These are phyloP conservation scores for Streblospio benedicti DNA, from an alignment of 1,140 invertebrate genomes.

Conservation along the genomic window DNA sequence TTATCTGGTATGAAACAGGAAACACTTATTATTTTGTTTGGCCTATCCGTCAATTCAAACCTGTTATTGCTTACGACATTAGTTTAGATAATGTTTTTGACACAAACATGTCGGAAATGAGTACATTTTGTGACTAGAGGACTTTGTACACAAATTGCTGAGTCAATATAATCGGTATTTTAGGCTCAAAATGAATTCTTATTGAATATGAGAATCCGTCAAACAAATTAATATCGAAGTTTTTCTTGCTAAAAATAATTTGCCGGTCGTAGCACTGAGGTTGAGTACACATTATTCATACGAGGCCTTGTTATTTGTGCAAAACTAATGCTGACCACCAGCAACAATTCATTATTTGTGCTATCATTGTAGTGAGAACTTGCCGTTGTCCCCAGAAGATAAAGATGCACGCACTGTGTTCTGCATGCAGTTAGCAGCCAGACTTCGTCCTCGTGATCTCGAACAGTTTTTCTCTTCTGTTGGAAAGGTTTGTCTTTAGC, in stretches of 20 bases:
- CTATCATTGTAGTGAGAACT: too few relatives aligned
- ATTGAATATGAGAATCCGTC: neutral
- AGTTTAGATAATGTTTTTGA: too few relatives aligned
- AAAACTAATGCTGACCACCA: neutral
- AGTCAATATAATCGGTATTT: too few relatives aligned
- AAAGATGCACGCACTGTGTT: constrained; percentile 96
- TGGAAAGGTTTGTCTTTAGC: constrained; percentile 67
- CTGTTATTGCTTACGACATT: too few relatives aligned
- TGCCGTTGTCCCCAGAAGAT: constrained; percentile 89
- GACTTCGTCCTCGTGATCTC: constrained; percentile 87
- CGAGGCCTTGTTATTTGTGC: neutral
- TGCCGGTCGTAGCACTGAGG: neutral
- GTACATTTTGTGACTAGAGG: too few relatives aligned
- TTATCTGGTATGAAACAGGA: too few relatives aligned
- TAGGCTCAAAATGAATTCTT: too few relatives aligned
- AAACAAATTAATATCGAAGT: neutral
- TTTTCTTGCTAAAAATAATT: neutral
- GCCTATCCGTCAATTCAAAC: too few relatives aligned
- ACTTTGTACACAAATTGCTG: too few relatives aligned
- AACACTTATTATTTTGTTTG: too few relatives aligned
- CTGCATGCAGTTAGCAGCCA: constrained; percentile 70
- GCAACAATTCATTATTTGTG: too few relatives aligned
- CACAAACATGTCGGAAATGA: too few relatives aligned
- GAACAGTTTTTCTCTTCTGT: constrained; percentile 99
- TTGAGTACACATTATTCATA: neutral